Percentiles rank a stretch among this genome's conserved stretches.
Evolutionary conservation across 2,113 vertebrate genomes (phyloP).

Genomic region (Tyto alba): DNA sequence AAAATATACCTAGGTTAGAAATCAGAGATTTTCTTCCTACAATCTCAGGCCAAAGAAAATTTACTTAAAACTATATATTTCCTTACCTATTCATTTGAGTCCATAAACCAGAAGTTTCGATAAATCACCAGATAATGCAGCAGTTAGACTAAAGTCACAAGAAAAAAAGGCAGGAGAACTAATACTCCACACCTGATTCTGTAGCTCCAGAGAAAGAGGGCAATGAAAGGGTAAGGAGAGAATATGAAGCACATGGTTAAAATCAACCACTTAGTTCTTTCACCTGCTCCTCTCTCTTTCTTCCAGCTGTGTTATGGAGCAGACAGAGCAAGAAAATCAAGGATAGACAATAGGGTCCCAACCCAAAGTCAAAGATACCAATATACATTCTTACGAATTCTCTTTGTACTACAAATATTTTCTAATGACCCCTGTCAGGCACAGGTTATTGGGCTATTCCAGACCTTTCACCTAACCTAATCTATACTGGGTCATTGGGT

Average conservation of each 20-base stretch:
- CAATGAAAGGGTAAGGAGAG: background rate
- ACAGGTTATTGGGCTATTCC: background rate
- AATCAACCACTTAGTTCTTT: background rate
- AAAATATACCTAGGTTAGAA: background rate
- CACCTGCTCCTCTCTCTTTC: background rate
- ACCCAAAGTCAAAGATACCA: background rate
- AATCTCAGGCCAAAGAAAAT: background rate
- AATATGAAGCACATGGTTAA: background rate
- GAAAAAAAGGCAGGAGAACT: background rate
- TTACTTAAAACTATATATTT: background rate
- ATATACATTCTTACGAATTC: background rate
- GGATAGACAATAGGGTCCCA: background rate
- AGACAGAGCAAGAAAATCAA: background rate
- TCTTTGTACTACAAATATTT: background rate
- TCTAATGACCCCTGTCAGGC: background rate
- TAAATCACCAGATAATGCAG: background rate
- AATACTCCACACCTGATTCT: background rate
- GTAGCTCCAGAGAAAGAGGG: background rate
- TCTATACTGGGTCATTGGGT: background rate
- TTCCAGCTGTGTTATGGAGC: background rate
- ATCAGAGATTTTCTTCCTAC: background rate
- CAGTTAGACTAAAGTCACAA: background rate
- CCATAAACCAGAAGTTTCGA: background rate
- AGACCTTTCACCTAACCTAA: background rate
- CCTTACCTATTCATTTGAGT: background rate